Evolutionary conservation across 53 echinoderm and acorn worm genomes (phyloP).

Genomic region (Astropecten irregularis): DNA sequence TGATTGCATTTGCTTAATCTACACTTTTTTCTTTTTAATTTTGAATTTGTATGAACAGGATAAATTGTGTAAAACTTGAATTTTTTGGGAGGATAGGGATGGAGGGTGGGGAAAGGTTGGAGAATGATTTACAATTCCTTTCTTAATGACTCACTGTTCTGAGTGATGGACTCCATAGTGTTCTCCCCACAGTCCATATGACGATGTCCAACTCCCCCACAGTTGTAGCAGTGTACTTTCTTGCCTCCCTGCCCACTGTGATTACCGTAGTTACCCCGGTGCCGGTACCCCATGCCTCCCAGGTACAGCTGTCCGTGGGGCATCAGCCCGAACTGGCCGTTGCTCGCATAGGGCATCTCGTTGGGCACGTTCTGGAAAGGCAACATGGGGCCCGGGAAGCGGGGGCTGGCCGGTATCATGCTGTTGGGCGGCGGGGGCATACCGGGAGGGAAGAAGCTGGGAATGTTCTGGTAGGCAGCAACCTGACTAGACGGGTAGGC

Average conservation of each 20-base stretch:
- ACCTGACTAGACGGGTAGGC: constrained; percentile 57
- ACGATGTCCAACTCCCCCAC: constrained; percentile 84
- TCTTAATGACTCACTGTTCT: constrained; percentile 68
- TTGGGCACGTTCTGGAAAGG: constrained; percentile 61
- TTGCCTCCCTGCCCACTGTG: constrained; percentile 46
- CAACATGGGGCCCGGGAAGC: constrained; percentile 51
- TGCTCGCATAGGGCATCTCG: constrained; percentile 58
- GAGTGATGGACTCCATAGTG: constrained; percentile 82
- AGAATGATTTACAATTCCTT: no score
- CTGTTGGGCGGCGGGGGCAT: constrained; percentile 60
- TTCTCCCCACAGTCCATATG: constrained; percentile 74
- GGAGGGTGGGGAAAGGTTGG: no score
- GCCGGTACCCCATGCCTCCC: constrained; percentile 63
- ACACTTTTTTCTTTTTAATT: no score
- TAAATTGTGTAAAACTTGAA: no score
- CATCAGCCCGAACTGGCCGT: constrained; percentile 58
- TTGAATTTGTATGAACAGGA: no score
- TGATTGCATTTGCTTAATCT: no score
- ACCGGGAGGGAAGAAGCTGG: constrained; percentile 73
- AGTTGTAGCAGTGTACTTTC: constrained; percentile 93
- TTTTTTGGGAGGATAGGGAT: no score
- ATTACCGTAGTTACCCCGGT: constrained; percentile 58
- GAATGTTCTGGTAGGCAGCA: constrained; percentile 72
- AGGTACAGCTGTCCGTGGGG: constrained; percentile 73
- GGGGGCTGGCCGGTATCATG: constrained; percentile 54